phyloP scores from a whole-genome alignment of 2,113 vertebrate species.

The Nibea coibor region DNA sequence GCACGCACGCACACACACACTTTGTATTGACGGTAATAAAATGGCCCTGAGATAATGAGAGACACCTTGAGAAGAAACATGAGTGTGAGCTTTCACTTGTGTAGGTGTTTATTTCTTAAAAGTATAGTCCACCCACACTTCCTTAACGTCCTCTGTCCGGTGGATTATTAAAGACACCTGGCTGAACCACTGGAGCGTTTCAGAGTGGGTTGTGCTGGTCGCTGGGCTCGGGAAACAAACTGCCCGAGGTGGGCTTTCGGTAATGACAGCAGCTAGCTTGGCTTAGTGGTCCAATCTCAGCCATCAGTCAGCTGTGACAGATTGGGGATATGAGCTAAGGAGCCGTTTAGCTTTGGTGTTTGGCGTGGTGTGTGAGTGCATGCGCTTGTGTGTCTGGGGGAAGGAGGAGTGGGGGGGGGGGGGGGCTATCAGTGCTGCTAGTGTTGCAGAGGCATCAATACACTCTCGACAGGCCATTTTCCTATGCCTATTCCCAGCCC shows the following conservation, averaged over 20 bases:
- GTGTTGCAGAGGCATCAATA: constrained; percentile 85
- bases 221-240: constrained; percentile 67
- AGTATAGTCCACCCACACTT: constrained; percentile 37
- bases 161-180: constrained; percentile 65
- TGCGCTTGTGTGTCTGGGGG: constrained; percentile 57
- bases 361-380: constrained; percentile 57
- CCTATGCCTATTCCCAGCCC: constrained; percentile 77
- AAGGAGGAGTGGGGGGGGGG: constrained; percentile 21
- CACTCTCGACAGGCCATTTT: constrained; percentile 84
- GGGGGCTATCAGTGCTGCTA: constrained; percentile 71
- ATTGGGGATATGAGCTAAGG: constrained; percentile 83
- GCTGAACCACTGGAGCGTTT: constrained; percentile 52
- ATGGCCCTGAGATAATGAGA: constrained; percentile 61
- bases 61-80: constrained; percentile 25
- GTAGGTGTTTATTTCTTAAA: constrained; percentile 29
- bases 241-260: constrained; percentile 73
- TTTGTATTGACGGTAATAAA: constrained; percentile 55
- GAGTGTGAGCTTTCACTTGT: constrained; percentile 22
- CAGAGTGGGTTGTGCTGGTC: constrained; percentile 46
- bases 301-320: constrained; percentile 83
- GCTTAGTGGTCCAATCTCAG: constrained; percentile 79
- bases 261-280: constrained; percentile 79
- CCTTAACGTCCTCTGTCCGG: constrained; percentile 28
- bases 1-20: constrained; percentile 2
- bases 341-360: constrained; percentile 79